Evolutionary conservation across 1,140 invertebrate species (phyloP).

Genomic region (Drosophila cardini): DNA sequence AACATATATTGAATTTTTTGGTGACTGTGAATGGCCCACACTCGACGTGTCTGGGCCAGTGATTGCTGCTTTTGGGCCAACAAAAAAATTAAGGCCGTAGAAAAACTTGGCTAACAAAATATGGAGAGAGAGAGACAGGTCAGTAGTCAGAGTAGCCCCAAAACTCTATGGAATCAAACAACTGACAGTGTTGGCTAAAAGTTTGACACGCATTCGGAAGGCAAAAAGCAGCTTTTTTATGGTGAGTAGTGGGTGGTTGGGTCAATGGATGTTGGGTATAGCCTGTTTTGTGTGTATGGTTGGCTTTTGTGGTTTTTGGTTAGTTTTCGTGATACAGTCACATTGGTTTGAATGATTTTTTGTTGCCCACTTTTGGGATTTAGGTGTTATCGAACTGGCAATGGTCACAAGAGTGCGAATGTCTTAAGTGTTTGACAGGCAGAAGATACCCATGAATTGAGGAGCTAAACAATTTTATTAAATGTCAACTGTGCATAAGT

Average conservation of each 20-base stretch:
- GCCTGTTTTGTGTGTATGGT: background rate
- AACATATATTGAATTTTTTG: constrained; percentile 11
- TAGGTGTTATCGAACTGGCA: constrained; percentile 26
- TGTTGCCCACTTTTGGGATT: constrained; percentile 17
- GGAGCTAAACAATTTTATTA: no score
- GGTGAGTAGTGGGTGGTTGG: background rate
- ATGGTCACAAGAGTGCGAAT: background rate
- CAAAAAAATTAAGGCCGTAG: background rate
- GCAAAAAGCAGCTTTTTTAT: background rate
- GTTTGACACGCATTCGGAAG: constrained; percentile 44
- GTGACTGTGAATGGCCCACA: constrained; percentile 6
- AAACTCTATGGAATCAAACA: constrained; percentile 43
- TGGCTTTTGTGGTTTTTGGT: background rate
- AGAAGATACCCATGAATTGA: constrained; percentile 4
- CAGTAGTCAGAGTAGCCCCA: constrained; percentile 26
- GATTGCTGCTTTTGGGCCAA: constrained; percentile 26
- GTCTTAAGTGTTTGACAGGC: background rate
- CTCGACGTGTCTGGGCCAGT: constrained; percentile 15
- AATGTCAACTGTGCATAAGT: no score
- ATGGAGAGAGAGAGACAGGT: background rate
- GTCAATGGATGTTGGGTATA: no score
- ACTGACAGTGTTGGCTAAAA: constrained; percentile 45
- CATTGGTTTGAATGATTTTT: constrained; percentile 20
- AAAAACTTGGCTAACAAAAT: constrained; percentile 21
- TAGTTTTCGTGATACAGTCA: background rate